phyloP scores from a whole-genome alignment of 2,113 vertebrate species.

The Catharus fuscescens region DNA sequence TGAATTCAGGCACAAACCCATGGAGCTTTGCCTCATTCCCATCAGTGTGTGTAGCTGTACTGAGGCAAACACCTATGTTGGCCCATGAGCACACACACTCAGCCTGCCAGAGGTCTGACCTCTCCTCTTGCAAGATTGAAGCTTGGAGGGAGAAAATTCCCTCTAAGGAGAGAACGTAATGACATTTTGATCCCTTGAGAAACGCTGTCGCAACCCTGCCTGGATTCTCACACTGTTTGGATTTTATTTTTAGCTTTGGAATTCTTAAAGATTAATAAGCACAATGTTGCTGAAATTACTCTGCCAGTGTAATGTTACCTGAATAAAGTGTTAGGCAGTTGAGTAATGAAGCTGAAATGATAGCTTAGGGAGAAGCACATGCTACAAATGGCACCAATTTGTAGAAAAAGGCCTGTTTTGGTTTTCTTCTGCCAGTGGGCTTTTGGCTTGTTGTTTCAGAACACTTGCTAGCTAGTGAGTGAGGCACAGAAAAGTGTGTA shows the following conservation, averaged over 20 bases:
- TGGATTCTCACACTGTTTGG: constrained; percentile 20
- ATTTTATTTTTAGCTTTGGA: constrained; percentile 38
- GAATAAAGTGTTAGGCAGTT: background rate
- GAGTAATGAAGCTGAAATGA: background rate
- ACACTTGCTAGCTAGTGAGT: background rate
- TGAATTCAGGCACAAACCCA: background rate
- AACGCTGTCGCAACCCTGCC: background rate
- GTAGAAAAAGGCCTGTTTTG: background rate
- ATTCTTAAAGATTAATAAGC: constrained; percentile 24
- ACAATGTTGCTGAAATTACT: background rate
- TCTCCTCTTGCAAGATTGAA: background rate
- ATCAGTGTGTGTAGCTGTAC: background rate
- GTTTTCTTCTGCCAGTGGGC: background rate
- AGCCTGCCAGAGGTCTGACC: background rate
- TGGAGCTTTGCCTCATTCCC: background rate
- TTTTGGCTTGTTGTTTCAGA: background rate
- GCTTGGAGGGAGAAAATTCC: constrained; percentile 19
- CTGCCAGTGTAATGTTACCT: constrained; percentile 10
- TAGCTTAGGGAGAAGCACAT: background rate
- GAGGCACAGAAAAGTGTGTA: background rate
- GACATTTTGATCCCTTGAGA: constrained; percentile 31
- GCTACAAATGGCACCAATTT: background rate
- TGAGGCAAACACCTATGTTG: background rate
- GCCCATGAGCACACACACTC: background rate
- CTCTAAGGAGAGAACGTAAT: background rate